A percentile compares a stretch with the other conserved stretches of the same genome.
These are phyloP conservation scores for Mohoua ochrocephala DNA, from an alignment of 2,113 vertebrate genomes.

Conservation along the genomic window DNA sequence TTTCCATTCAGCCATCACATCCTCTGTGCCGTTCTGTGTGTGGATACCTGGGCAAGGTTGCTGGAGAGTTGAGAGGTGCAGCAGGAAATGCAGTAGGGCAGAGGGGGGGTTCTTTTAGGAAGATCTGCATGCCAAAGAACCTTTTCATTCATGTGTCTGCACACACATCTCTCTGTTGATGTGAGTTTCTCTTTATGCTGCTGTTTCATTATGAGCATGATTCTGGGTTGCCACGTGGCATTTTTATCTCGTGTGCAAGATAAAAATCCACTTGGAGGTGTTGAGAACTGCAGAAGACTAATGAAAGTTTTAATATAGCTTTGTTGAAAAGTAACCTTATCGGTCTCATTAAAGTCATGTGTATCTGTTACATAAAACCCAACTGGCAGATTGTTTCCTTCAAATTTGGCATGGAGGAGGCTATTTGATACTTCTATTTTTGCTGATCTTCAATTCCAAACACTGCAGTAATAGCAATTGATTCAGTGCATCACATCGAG, in stretches of 20 bases:
- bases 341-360: neutral
- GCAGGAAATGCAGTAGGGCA: neutral
- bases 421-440: slow-evolving; percentile 39
- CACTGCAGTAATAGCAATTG: neutral
- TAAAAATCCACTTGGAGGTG: neutral
- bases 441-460: neutral
- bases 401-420: neutral
- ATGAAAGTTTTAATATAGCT: slow-evolving; percentile 43
- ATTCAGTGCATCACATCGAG: neutral
- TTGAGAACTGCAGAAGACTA: slow-evolving; percentile 11
- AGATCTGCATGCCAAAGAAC: neutral
- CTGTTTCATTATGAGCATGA: neutral
- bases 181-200: neutral
- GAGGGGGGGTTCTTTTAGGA: neutral
- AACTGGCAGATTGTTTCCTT: neutral
- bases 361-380: slow-evolving; percentile 7
- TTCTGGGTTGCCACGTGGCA: neutral
- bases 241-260: slow-evolving; percentile 4
- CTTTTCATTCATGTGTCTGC: neutral
- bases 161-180: neutral
- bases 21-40: neutral
- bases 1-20: neutral
- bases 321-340: slow-evolving; percentile 54
- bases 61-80: neutral
- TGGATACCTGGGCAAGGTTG: neutral